These are phyloP conservation scores for Aphelenchoides bicaudatus DNA, from an alignment of 2,888 invertebrate genomes.

Conservation along the genomic window DNA sequence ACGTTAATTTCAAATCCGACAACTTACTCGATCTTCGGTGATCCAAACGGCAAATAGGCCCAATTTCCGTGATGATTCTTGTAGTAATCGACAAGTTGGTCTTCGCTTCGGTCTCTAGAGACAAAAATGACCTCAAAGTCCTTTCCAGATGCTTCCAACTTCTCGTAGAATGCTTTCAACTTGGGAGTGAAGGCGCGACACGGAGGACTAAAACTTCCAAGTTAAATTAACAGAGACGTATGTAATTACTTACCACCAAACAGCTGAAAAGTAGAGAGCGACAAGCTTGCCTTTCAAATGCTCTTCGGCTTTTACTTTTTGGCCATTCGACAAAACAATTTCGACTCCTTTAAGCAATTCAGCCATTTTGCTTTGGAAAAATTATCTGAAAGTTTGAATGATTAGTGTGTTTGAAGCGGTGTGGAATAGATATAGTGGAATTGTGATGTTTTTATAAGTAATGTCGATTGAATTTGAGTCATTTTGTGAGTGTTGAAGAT, in stretches of 20 bases:
- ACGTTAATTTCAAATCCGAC: background rate
- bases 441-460: too few species aligned
- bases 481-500: too few species aligned
- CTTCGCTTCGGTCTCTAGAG: conserved; percentile 47
- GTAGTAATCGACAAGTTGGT: conserved; percentile 54
- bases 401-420: too few species aligned
- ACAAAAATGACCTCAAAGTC: conserved; percentile 56
- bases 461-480: too few species aligned
- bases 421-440: too few species aligned
- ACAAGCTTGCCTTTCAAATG: conserved; percentile 60
- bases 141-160: conserved; percentile 45
- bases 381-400: too few species aligned
- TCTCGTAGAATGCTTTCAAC: conserved; percentile 49
- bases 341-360: conserved; percentile 40
- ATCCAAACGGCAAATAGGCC: conserved; percentile 51
- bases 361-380: conserved; percentile 43
- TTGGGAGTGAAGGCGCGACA: conserved; percentile 52
- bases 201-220: conserved; percentile 46
- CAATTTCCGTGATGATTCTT: conserved; percentile 53
- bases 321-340: conserved; percentile 35
- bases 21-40: conserved; percentile 47
- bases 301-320: conserved; percentile 44
- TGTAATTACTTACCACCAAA: conserved; percentile 63
- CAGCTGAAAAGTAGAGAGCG: conserved; percentile 66
- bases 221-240: background rate